Base-by-base conservation (phyloP, 1,140 invertebrate genomes). In the Luehdorfia chinensis region DNA sequence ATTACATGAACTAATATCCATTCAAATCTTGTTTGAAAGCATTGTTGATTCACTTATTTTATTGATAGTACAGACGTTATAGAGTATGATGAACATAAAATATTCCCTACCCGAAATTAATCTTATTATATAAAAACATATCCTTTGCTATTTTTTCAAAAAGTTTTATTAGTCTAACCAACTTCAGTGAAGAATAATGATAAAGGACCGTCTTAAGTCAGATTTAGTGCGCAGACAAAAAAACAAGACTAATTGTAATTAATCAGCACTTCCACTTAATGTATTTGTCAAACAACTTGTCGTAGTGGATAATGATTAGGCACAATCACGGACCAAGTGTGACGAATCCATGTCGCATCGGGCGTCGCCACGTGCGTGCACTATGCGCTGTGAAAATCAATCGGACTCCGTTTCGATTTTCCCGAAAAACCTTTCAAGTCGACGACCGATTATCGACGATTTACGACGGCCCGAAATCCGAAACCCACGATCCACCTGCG, bases 311-410 rank as follows among this genome's bases (percentile, higher is more conserved):
- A 58, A 39, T 47, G 48, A 52, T 47, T 59, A 48, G 57, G 37
- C 55, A 64, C 44, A 58, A 66, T 71, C 65, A 39, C 49, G 39
- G 44, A 47, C 50, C 51, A 50, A 64, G 56, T 76, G 69, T 72
- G 58, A 62, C 70, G 39, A 69, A 70, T 63, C 14, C 33, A 32
- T 25, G 52, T 54, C 59, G 61, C 63, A 55, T 52, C 45, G 52
- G 44, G 34, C 30, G 23, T 28, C 19, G 66, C 64, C 80, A 84
- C 80, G 80, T 75, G 80, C 80, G 80, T 84, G 75, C 55, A 66
- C 71, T 80, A 81, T 81, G 67, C 65, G 71, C 75, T 77, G 72
- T 83, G 80, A 65, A 80, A 84, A 84, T 84, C 75, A 64, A 84
- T 79, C 74, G 49, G 43, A 27, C 28, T 66, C 46, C 58, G 59